phyloP scores from a whole-genome alignment of 2,888 invertebrate genomes.

The Empis stercorea region DNA sequence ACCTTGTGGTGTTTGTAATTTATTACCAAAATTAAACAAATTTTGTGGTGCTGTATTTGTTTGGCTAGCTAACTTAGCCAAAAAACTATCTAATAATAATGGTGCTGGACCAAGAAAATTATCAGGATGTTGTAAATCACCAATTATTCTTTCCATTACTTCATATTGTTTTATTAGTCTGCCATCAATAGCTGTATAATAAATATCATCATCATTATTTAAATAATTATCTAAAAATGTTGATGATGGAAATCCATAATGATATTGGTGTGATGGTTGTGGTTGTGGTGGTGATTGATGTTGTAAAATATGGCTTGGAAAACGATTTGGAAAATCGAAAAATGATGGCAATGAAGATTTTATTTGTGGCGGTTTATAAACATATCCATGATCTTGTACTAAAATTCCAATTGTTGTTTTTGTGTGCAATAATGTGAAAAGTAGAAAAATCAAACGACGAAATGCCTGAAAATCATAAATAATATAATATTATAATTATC shows the following conservation, averaged over 20 bases:
- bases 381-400: not conserved
- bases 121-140: slow-evolving; percentile 26
- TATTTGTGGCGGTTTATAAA: not conserved
- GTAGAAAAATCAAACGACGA: not conserved
- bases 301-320: not conserved
- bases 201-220: not conserved
- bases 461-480: not conserved
- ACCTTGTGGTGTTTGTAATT: not conserved
- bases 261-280: not conserved
- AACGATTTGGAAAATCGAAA: not conserved
- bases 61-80: slow-evolving; percentile 17
- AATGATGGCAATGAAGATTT: not conserved
- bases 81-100: slow-evolving; percentile 20
- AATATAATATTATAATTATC: not conserved
- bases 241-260: not conserved
- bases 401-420: not conserved
- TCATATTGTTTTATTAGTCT: slow-evolving; percentile 33
- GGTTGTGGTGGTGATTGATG: not conserved
- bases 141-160: slow-evolving; percentile 33
- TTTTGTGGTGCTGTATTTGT: not conserved
- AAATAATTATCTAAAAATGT: not conserved
- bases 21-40: not conserved
- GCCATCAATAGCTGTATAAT: slow-evolving; percentile 21
- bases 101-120: slow-evolving; percentile 20
- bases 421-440: not conserved